Conservation (phyloP, 2,888 invertebrate species). For the Limnephilus auricula region DNA sequence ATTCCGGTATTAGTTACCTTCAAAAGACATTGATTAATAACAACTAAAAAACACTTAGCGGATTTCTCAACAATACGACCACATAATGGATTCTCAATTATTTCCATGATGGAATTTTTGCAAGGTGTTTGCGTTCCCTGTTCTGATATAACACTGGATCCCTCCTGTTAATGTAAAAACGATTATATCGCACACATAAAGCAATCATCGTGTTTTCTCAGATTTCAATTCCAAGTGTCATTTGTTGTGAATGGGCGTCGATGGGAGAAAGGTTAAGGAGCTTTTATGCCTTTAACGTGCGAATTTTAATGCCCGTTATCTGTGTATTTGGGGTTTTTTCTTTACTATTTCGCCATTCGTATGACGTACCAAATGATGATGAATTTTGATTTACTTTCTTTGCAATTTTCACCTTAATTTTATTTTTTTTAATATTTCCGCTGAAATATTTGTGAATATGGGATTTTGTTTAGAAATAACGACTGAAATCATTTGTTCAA, state of each 20-base stretch:
- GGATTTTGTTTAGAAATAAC: not conserved
- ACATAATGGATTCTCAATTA: not conserved
- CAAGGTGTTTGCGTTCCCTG: not conserved
- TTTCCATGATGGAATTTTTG: not conserved
- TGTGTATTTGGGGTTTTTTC: not conserved
- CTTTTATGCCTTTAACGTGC: constrained; percentile 4
- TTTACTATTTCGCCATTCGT: not conserved
- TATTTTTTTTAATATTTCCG: not conserved
- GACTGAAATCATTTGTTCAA: no score
- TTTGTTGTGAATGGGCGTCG: constrained; percentile 35
- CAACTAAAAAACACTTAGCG: not conserved
- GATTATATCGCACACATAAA: constrained; percentile 12
- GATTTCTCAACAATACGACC: not conserved
- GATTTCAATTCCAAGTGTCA: constrained; percentile 55
- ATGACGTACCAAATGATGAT: constrained; percentile 20
- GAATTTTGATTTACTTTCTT: constrained; percentile 16
- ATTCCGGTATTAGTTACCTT: no score
- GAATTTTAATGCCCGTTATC: constrained; percentile 3
- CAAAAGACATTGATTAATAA: not conserved
- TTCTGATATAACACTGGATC: not conserved
- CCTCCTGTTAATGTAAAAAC: constrained; percentile 1
- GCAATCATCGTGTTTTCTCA: constrained; percentile 35
- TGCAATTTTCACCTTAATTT: constrained; percentile 23
- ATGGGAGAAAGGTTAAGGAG: not conserved
- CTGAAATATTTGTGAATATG: not conserved